Evolutionary conservation across 1,140 invertebrate species (phyloP), one percentile per base, ranked within the genome.

Genomic region (Popillia japonica): DNA sequence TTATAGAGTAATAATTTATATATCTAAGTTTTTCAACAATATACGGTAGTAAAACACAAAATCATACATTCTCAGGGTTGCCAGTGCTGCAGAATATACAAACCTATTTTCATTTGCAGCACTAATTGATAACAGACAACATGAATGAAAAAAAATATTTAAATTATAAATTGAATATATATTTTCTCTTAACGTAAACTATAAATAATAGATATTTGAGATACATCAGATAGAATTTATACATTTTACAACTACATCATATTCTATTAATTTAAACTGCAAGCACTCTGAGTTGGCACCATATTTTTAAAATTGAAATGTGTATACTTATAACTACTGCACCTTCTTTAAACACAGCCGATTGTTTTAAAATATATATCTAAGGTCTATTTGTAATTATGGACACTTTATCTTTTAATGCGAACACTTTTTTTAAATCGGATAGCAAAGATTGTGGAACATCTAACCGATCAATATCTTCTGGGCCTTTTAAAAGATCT

Each of bases 391-490:
- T 23, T 9, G 20, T 10, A 3, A 68, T 22, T 68, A 27, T 68
- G 20, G 17, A 27, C 8, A 68, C 61, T 34, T 68, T 23, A 68
- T 68, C 34, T 75, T 78, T 78, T 72, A 81, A 72, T 20, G 11
- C 64, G 75, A 85, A 81, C 23, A 79, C 72, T 77, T 78, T 79
- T 78, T 83, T 84, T 8, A 86, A 72, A 78, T 85, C 82, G 8
- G 82, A 75, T 61, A 42, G 80, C 40, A 86, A 78, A 40, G 77
- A 40, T 72, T 68, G 79, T 6, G 86, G 85, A 59, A 86, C 78
- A 27, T 82, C 82, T 77, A 86, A 79, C 17, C 72, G 6, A 73
- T 84, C 84, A 9, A 81, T 81, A 73, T 84, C 81, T 34, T 81
- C 76, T 8, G 76, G 34, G 64, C 72, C 48, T 17, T 78, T 75